Evolutionary conservation across 1,140 invertebrate species (phyloP).

Genomic region (Agrypnia vestita): DNA sequence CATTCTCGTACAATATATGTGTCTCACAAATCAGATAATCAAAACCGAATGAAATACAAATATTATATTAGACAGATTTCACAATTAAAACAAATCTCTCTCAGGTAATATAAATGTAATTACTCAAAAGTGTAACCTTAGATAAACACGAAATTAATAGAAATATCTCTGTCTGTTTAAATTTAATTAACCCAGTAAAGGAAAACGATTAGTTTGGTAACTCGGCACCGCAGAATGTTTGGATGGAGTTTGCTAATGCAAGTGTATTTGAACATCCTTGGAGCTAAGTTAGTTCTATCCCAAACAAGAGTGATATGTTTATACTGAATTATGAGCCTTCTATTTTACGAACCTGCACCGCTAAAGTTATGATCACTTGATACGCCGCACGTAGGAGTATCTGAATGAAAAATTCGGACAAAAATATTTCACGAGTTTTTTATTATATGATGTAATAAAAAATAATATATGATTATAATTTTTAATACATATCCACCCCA

Average conservation of each 20-base stretch:
- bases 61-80: no score
- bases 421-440: no score
- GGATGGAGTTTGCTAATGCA: constrained; percentile 13
- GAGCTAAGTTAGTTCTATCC: constrained; percentile 1
- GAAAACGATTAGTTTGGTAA: constrained; percentile 45
- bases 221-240: constrained; percentile 24
- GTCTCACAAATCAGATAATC: no score
- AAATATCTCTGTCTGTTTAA: constrained; percentile 43
- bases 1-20: no score
- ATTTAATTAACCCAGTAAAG: constrained; percentile 44
- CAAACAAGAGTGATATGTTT: constrained; percentile 16
- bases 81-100: no score
- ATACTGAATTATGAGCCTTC: background rate
- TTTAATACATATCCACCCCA: no score
- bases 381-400: no score
- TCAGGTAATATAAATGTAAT: no score
- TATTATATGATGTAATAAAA: no score
- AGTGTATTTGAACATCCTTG: background rate
- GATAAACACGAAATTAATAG: constrained; percentile 42
- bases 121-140: background rate
- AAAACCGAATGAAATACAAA: no score
- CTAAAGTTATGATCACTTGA: background rate
- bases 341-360: background rate
- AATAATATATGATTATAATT: no score
- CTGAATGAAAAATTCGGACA: no score